Conservation (phyloP, 2,888 invertebrate genomes). For the Steinernema carpocapsae region DNA sequence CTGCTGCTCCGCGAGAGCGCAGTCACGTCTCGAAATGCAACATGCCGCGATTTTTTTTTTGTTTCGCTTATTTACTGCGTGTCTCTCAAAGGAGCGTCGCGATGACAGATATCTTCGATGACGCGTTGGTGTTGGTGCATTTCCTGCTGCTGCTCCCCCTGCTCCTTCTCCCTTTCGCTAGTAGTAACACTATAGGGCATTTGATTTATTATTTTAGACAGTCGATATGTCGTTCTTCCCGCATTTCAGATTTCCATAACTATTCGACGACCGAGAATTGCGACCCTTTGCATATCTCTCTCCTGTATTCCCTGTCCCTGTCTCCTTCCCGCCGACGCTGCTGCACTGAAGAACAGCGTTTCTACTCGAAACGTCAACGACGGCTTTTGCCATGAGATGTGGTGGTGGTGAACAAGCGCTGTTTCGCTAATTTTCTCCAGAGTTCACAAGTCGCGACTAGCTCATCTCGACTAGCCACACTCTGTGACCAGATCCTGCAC, state of each 20-base stretch:
- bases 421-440: slow-evolving; percentile 11
- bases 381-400: slow-evolving; percentile 22
- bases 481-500: not conserved
- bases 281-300: not conserved
- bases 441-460: slow-evolving; percentile 19
- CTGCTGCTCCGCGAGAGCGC: slow-evolving; percentile 22
- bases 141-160: no score
- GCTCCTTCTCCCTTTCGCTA: slow-evolving; percentile 25
- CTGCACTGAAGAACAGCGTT: not conserved
- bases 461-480: slow-evolving; percentile 16
- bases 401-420: slow-evolving; percentile 29
- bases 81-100: slow-evolving; percentile 31
- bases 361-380: slow-evolving; percentile 23
- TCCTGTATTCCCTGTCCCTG: not conserved
- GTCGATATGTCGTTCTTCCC: slow-evolving; percentile 5
- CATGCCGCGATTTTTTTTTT: slow-evolving; percentile 31
- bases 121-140: slow-evolving; percentile 30
- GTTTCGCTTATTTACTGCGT: slow-evolving; percentile 32
- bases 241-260: slow-evolving; percentile 14
- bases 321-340: not conserved
- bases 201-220: slow-evolving; percentile 17
- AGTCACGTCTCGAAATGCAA: slow-evolving; percentile 27
- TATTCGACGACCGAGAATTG: slow-evolving; percentile 10
- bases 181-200: not conserved
- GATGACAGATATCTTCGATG: slow-evolving; percentile 31